Evolutionary conservation across 2,797 vertebrate genomes (phyloP).

Genomic region (Kryptopterus vitreolus): DNA sequence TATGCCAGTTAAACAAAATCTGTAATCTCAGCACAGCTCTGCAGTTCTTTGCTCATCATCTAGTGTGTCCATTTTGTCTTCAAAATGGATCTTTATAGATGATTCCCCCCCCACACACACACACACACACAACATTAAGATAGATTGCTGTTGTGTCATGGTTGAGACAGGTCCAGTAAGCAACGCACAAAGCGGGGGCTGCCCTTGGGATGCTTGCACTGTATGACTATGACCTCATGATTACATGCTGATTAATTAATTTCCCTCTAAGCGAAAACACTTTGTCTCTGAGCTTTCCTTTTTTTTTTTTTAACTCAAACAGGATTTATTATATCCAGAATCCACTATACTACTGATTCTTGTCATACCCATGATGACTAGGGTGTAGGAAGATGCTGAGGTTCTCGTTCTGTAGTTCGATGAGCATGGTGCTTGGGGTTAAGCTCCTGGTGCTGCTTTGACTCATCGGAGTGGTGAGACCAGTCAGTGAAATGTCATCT

Average conservation of each 20-base stretch:
- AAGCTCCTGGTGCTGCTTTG: too few species aligned
- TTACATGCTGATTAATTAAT: conserved; percentile 23
- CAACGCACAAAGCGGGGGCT: not conserved
- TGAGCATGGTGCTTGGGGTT: too few species aligned
- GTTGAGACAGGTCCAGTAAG: conserved; percentile 11
- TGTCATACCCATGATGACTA: too few species aligned
- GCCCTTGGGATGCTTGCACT: not conserved
- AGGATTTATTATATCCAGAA: not conserved
- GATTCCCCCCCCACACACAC: too few species aligned
- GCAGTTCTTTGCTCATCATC: not conserved
- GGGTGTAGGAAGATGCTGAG: too few species aligned
- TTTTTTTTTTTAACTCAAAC: not conserved
- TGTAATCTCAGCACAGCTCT: not conserved
- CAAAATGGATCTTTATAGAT: too few species aligned
- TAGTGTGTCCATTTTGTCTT: not conserved
- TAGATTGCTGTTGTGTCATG: conserved; percentile 14
- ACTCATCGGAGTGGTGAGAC: too few species aligned
- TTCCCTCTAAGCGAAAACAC: not conserved
- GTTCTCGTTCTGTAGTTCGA: too few species aligned
- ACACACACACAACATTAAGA: too few species aligned
- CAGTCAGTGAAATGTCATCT: too few species aligned
- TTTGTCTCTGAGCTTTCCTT: not conserved
- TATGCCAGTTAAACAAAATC: too few species aligned
- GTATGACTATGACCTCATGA: not conserved
- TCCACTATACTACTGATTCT: not conserved